Base-by-base conservation (phyloP, 2,113 vertebrate genomes). In the Poeciliopsis prolifica region DNA sequence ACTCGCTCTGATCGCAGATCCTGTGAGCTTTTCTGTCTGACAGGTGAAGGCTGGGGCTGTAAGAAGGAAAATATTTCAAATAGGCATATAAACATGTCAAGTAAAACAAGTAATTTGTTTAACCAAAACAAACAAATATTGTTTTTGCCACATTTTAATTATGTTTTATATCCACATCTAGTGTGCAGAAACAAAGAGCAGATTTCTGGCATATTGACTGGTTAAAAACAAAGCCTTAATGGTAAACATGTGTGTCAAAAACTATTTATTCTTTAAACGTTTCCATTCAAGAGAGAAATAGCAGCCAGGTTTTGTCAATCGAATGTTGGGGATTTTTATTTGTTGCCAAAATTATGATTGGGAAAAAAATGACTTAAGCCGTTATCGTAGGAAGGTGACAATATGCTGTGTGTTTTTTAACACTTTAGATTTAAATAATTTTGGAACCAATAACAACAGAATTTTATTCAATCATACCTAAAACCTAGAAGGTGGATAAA, bases 21-120 rank as follows among this genome's bases (percentile, higher is more conserved):
- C 26, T 77, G 76, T 19, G 74, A 77, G 61, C 75, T 83, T 61
- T 88, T 85, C 74, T 89, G 77, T 74, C 84, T 87, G 58, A 72
- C 78, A 33, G 81, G n/a, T n/a, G 74, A 76, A 64, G 86, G 86
- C 44, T 11, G 84, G 37, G 84, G 79, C 86, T 89, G 86, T 19
- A 62, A 76, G 79, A 33, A 70, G 19, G 79, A 4, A n/a, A 35
- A 70, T 33, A 44, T 19, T 1, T 51, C 1, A 7, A 35, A 9
- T 35, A 9, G 33, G 33, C 19, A 5, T 2, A 51, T 51, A 51
- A 22, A 4, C 48, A 51, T 17, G 48, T 51, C 22, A 51, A 51
- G 15, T 51, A 22, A 51, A 54, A 24, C 7, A 24, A 54, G 19
- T 54, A 54, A 24, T 54, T 24, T 24, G 19, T 7, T 54, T 10